A percentile compares a stretch with the other conserved stretches of the same genome.
phyloP scores from a whole-genome alignment of 1,140 invertebrate genomes.

The Asbolus verrucosus region DNA sequence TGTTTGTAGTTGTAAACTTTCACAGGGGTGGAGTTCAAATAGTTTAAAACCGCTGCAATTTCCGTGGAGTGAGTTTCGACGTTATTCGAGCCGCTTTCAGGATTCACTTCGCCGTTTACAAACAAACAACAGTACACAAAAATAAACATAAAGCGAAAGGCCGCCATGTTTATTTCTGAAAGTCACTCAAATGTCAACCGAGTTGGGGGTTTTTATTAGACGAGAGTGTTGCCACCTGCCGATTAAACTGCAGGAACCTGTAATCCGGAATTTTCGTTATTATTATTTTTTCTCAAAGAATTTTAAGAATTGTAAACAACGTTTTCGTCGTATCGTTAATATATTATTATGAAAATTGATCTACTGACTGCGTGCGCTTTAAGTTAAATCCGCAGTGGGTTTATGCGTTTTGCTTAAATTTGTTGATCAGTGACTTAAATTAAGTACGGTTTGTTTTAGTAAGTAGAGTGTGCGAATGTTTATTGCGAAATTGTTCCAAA shows the following conservation, averaged over 20 bases:
- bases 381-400: too few relatives aligned
- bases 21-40: slow-evolving; percentile 50
- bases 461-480: background rate
- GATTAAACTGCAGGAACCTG: background rate
- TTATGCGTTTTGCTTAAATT: background rate
- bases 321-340: too few relatives aligned
- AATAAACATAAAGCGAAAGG: slow-evolving; percentile 25
- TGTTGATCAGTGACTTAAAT: background rate
- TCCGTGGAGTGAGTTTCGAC: slow-evolving; percentile 54
- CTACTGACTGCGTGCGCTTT: too few relatives aligned
- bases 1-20: slow-evolving; percentile 48
- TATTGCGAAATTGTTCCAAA: slow-evolving; percentile 1
- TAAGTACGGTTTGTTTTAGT: background rate
- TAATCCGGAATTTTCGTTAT: too few relatives aligned
- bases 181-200: slow-evolving; percentile 5
- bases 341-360: too few relatives aligned
- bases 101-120: background rate
- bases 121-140: slow-evolving; percentile 4
- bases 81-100: background rate
- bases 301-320: too few relatives aligned
- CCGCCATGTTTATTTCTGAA: slow-evolving; percentile 29
- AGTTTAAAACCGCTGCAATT: slow-evolving; percentile 42
- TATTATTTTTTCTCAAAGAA: too few relatives aligned
- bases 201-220: too few relatives aligned
- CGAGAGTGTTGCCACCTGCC: too few relatives aligned